Conservation (phyloP, 1,140 invertebrate genomes). For the Phymastichus coffea region DNA sequence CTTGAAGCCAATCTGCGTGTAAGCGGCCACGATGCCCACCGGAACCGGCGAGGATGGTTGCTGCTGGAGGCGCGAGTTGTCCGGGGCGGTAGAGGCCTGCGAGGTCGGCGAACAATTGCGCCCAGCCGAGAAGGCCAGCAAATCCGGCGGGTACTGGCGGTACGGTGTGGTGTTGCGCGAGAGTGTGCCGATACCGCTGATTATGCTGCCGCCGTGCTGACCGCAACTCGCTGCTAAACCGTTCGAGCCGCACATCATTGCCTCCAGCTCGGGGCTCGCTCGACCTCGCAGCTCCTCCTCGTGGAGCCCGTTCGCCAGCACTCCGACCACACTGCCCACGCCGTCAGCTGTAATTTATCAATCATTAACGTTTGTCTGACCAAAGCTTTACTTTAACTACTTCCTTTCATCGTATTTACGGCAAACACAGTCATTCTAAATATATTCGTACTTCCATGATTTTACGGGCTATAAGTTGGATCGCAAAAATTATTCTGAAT, state of each 20-base stretch:
- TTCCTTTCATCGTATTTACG: too few species aligned
- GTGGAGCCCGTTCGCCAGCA: constrained; percentile 34
- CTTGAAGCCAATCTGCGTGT: constrained; percentile 57
- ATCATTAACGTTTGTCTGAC: too few species aligned
- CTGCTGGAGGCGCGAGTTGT: constrained; percentile 59
- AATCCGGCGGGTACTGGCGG: constrained; percentile 72
- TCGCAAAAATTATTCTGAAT: too few species aligned
- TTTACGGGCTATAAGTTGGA: too few species aligned
- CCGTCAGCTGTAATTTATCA: constrained; percentile 50
- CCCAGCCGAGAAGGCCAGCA: constrained; percentile 72
- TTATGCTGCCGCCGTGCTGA: constrained; percentile 45
- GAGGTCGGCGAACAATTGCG: constrained; percentile 61
- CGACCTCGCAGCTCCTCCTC: constrained; percentile 36
- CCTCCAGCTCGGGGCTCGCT: constrained; percentile 37
- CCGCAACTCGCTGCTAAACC: constrained; percentile 26
- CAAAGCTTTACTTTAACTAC: too few species aligned
- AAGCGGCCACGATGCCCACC: constrained; percentile 36
- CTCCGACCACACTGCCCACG: constrained; percentile 39
- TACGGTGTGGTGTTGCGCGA: constrained; percentile 54
- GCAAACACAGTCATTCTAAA: too few species aligned
- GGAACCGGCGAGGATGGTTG: constrained; percentile 44
- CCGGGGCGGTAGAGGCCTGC: constrained; percentile 75
- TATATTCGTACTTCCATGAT: too few species aligned
- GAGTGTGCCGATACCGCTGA: not conserved
- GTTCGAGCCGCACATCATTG: not conserved